Evolutionary conservation across 2,113 vertebrate species (phyloP), one percentile per base, ranked within the genome.

Genomic region (Chamaetylas fuelleborni): DNA sequence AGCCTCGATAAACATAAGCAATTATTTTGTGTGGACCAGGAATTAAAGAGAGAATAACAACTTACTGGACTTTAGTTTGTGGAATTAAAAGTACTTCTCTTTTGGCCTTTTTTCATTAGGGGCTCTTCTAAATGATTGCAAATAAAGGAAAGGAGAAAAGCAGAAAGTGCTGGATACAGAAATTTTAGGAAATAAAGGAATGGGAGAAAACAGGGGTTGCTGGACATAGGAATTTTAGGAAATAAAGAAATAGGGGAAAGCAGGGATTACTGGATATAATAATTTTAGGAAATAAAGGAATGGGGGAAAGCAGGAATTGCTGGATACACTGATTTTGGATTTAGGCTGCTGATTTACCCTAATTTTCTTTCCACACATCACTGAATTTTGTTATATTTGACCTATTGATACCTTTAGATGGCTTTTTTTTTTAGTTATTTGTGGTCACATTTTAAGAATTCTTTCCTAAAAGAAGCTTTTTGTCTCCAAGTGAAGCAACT

Each of bases 1-100:
- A 24, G 95, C 89, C 86, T 95, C 95, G 58, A 96, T 98, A 98
- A 98, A 98, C 97, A 94, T 42, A 20, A 97, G 95, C 97, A 97
- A 94, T 98, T 98, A 78, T 94, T 93, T 95, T 91, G 96, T 40
- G 60, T n/a, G 43, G 60, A 80, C 86, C 62, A 91, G 97, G 95
- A 60, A 54, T 47, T 45, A 94, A 87, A 43, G 62, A 25, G 81
- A 84, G 19, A 96, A 89, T 96, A 97, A 74, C 42, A 48, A 24
- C n/a, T 87, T 73, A 62, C 22, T 95, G 56, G 29, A 20, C 45
- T 94, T 92, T 16, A 36, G 65, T 85, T 96, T 83, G 79, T 80
- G 70, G 72, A 86, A 90, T 65, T 79, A 51, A 43, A 85, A 51
- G 64, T 76, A 62, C 54, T 81, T 94, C 19, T 87, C 72, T 62